phyloP scores from a whole-genome alignment of 1,140 invertebrate species.

The Saccostrea echinata region DNA sequence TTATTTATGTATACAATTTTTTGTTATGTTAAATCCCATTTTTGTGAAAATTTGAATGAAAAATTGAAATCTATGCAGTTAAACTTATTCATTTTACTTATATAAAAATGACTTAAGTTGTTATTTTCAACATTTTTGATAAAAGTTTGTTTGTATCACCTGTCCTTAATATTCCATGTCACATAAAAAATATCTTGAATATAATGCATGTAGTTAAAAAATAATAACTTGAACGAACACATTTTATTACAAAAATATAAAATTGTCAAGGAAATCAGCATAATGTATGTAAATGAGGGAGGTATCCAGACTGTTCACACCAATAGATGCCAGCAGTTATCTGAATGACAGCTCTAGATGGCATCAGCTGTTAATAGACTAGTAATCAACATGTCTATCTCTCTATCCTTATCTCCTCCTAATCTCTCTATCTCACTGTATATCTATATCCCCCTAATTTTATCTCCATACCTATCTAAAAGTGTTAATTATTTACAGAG shows the following conservation, averaged over 20 bases:
- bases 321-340: slow-evolving; percentile 3
- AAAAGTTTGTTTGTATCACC: too few relatives aligned
- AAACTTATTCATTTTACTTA: too few relatives aligned
- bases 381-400: slow-evolving; percentile 27
- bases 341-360: slow-evolving; percentile 10
- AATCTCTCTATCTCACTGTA: not conserved
- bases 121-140: too few relatives aligned
- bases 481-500: slow-evolving; percentile 22
- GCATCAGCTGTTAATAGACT: slow-evolving; percentile 10
- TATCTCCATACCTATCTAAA: not conserved
- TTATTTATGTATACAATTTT: too few relatives aligned
- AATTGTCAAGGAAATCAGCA: not conserved
- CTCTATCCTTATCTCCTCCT: not conserved
- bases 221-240: not conserved
- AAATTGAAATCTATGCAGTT: too few relatives aligned
- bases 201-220: not conserved
- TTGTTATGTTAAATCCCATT: too few relatives aligned
- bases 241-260: not conserved
- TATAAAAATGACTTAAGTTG: too few relatives aligned
- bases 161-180: too few relatives aligned
- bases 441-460: slow-evolving; percentile 3
- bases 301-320: slow-evolving; percentile 24
- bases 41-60: too few relatives aligned
- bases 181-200: not conserved
- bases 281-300: slow-evolving; percentile 4